These are phyloP conservation scores for Sciurus carolinensis DNA, from an alignment of 2,797 vertebrate genomes.

Conservation along the genomic window DNA sequence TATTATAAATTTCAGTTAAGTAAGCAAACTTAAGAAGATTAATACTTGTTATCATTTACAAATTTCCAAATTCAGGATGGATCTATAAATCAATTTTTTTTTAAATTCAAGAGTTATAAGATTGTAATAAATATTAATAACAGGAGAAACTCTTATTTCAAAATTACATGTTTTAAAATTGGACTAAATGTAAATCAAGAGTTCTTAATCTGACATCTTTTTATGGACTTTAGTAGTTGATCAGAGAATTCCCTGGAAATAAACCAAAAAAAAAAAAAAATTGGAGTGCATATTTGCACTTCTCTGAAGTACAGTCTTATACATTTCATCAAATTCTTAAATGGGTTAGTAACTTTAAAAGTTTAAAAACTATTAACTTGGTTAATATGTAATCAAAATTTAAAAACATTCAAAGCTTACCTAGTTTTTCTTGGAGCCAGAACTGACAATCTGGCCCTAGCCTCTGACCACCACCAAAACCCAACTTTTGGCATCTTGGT, in stretches of 20 bases:
- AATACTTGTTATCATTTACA: constrained; percentile 7
- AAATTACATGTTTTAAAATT: constrained; percentile 37
- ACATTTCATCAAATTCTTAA: constrained; percentile 55
- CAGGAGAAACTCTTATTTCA: constrained; percentile 53
- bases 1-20: constrained; percentile 28
- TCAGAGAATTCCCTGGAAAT: background rate
- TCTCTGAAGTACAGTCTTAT: background rate
- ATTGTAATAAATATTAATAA: constrained; percentile 21
- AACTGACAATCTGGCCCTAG: background rate
- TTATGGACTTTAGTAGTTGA: background rate
- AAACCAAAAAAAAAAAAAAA: background rate
- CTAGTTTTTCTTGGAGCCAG: background rate
- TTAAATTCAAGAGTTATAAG: constrained; percentile 39
- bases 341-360: constrained; percentile 31
- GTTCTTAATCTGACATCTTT: constrained; percentile 34
- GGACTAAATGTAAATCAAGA: constrained; percentile 38
- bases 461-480: background rate
- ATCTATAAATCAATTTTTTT: background rate
- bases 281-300: background rate
- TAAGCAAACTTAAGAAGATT: constrained; percentile 11
- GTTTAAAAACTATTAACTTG: constrained; percentile 38
- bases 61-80: background rate
- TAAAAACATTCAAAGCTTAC: background rate
- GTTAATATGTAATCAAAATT: constrained; percentile 14
- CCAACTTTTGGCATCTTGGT: background rate